A percentile compares a stretch with the other conserved stretches of the same genome.
These are phyloP conservation scores for Pocillopora damicornis DNA, from an alignment of 64 coral and sea anemone species.

Conservation along the genomic window DNA sequence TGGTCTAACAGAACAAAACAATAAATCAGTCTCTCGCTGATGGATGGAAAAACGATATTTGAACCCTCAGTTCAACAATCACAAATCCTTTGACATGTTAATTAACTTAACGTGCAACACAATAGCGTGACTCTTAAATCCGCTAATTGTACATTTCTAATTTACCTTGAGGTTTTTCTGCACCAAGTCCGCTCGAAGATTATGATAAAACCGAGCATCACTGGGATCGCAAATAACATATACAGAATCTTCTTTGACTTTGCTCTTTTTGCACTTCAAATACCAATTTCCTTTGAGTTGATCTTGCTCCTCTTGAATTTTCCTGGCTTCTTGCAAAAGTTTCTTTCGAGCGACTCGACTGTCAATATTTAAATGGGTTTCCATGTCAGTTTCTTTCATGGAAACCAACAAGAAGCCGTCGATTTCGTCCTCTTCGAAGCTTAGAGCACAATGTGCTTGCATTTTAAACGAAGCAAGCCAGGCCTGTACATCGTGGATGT, in stretches of 20 bases:
- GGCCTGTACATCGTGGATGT: conserved; percentile 77
- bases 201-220: conserved; percentile 51
- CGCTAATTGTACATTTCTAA: not conserved
- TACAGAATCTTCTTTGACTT: conserved; percentile 70
- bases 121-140: conserved; percentile 8
- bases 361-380: conserved; percentile 71
- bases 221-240: conserved; percentile 85
- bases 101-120: not conserved
- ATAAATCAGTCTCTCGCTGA: not conserved
- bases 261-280: conserved; percentile 63
- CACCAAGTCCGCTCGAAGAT: conserved; percentile 50
- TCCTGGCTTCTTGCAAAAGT: conserved; percentile 67
- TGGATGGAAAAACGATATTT: not conserved
- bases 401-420: conserved; percentile 82
- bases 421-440: conserved; percentile 92
- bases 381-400: conserved; percentile 55
- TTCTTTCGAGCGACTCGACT: conserved; percentile 73
- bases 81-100: conserved; percentile 5
- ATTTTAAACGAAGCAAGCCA: conserved; percentile 82
- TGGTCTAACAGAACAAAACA: not conserved
- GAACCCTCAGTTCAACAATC: not conserved
- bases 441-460: conserved; percentile 74
- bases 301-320: conserved; percentile 60
- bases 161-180: conserved; percentile 75
- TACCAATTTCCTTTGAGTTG: conserved; percentile 60